Evolutionary conservation across 2,888 invertebrate species (phyloP).

Genomic region (Danaus chrysippus): DNA sequence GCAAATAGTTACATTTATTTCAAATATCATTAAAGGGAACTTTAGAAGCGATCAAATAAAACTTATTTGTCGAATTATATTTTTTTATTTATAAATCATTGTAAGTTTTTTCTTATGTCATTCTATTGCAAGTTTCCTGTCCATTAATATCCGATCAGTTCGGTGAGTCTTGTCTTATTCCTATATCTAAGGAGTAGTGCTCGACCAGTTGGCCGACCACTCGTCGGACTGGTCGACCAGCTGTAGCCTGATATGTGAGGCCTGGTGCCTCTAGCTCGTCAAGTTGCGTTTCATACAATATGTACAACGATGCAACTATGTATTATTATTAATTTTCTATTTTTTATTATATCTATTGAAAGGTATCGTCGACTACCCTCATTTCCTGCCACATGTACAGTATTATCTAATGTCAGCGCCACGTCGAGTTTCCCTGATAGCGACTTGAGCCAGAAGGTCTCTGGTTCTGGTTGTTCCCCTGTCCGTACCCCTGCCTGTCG

Average conservation of each 20-base stretch:
- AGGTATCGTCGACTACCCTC: neutral
- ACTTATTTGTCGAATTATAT: too few relatives aligned
- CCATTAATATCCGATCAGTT: too few relatives aligned
- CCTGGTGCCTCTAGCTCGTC: neutral
- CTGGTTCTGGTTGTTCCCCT: slow-evolving; percentile 25
- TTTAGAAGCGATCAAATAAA: too few relatives aligned
- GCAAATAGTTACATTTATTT: too few relatives aligned
- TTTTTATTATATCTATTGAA: neutral
- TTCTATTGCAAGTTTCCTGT: too few relatives aligned
- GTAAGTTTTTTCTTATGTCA: too few relatives aligned
- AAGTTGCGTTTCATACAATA: neutral
- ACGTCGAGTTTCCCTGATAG: slow-evolving; percentile 36
- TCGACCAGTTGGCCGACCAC: too few relatives aligned
- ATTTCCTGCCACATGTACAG: neutral
- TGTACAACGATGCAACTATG: slow-evolving; percentile 1
- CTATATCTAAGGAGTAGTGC: too few relatives aligned
- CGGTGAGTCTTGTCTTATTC: too few relatives aligned
- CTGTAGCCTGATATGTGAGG: neutral
- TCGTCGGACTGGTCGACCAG: too few relatives aligned
- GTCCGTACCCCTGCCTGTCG: slow-evolving; percentile 12
- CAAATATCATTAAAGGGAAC: too few relatives aligned
- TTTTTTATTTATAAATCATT: too few relatives aligned
- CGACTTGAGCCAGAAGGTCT: slow-evolving; percentile 30
- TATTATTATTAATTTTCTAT: neutral
- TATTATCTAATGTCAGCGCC: slow-evolving; percentile 30